Evolutionary conservation across 2,888 invertebrate species (phyloP), one percentile per base, ranked within the genome.

Genomic region (Cephus pygmeus): DNA sequence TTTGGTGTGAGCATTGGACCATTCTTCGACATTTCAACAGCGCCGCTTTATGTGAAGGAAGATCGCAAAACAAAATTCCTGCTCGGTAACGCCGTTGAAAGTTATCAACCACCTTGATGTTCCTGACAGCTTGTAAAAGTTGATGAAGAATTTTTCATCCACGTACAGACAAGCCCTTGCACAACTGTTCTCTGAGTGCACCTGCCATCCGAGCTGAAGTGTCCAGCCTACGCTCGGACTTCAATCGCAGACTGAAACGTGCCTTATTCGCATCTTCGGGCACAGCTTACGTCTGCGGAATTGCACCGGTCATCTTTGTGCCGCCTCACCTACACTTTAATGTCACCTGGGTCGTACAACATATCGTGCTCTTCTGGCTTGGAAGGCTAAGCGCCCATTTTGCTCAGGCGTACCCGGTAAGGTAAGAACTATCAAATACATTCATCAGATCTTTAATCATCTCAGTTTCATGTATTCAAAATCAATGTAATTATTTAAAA

Each of bases 161-260:
- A 34, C 71, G 71, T 82, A 31, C 79, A 92, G 93, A 93, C 11
- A 94, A 95, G 68, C 95, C 96, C 0, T 92, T 96, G 79, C 97
- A 97, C 90, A 95, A 96, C 81, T 97, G 97, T 86, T 95, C 95
- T 0, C 93, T 95, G 76, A 95, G 94, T 85, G 95, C 96, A 0
- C 92, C 92, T 6, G 94, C 94, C 56, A 94, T 96, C 73, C 93
- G 98, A 76, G 94, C 95, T 3, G 99, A 99, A 92, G 97, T 98
- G 69, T 96, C 97, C 81, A 93, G 93, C 69, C 91, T 99, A 11
- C 94, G 96, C 82, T 94, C 94, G 56, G 98, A 98, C 92, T 98
- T 99, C 88, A 98, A 98, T 90, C 94, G 94, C 82, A 93, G 98
- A 69, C 94, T 98, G 87, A 98, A 98, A 91, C 97, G 97, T 91